Conservation (phyloP, 2,888 invertebrate species). For the Pollenia labialis region DNA sequence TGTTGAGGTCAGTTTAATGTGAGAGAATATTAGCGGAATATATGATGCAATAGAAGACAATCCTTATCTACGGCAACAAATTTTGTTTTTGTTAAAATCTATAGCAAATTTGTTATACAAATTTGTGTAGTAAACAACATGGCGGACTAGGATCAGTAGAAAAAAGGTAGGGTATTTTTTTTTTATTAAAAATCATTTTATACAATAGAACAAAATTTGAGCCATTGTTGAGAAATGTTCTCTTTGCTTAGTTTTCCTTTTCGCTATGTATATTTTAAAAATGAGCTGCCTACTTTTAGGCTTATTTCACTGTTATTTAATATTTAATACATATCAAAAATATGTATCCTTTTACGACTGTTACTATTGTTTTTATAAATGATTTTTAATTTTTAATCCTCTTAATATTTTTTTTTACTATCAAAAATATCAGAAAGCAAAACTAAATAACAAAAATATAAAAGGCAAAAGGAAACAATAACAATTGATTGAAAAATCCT, state of each 20-base stretch:
- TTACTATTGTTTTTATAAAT: background rate
- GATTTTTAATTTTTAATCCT: constrained; percentile 31
- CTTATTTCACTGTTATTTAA: background rate
- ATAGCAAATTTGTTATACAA: background rate
- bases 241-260: too few relatives aligned
- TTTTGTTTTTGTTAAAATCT: constrained; percentile 25
- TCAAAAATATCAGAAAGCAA: constrained; percentile 16
- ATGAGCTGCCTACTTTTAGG: background rate
- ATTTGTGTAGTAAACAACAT: background rate
- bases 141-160: background rate
- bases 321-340: background rate
- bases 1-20: background rate
- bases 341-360: background rate
- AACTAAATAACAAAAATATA: constrained; percentile 22
- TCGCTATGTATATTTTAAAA: background rate
- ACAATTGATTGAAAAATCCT: constrained; percentile 66
- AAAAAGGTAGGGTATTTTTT: background rate
- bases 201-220: too few relatives aligned
- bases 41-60: background rate
- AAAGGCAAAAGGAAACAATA: constrained; percentile 25
- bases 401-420: constrained; percentile 31
- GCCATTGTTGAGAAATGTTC: too few relatives aligned
- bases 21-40: background rate
- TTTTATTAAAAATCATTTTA: too few relatives aligned
- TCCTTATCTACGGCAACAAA: constrained; percentile 13